phyloP scores from a whole-genome alignment of 1,140 invertebrate genomes.

The Drosophila takahashii region DNA sequence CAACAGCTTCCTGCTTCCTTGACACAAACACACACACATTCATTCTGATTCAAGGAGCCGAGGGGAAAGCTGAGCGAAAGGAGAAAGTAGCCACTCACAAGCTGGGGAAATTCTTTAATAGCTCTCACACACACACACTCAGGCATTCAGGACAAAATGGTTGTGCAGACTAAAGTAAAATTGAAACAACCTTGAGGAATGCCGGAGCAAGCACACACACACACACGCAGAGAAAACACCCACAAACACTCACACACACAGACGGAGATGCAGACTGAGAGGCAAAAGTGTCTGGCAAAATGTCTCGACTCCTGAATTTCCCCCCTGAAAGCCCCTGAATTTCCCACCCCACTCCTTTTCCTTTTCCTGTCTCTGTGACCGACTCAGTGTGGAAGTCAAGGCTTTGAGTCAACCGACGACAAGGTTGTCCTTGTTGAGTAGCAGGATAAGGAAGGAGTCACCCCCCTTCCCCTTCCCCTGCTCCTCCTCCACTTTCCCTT shows the following conservation, averaged over 20 bases:
- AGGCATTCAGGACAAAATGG: constrained; percentile 50
- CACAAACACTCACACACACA: background rate
- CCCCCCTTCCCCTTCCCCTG: background rate
- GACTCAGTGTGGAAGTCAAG: constrained; percentile 59
- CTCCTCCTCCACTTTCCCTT: constrained; percentile 61
- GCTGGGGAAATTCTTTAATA: constrained; percentile 64
- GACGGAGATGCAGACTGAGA: constrained; percentile 32
- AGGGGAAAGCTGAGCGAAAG: constrained; percentile 2
- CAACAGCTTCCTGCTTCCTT: constrained; percentile 76
- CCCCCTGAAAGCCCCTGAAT: background rate
- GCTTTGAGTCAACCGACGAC: constrained; percentile 54
- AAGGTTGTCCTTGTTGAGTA: constrained; percentile 39
- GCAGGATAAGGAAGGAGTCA: constrained; percentile 47
- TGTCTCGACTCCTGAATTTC: constrained; percentile 75
- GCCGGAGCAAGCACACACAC: constrained; percentile 59
- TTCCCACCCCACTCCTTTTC: constrained; percentile 6
- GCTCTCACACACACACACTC: constrained; percentile 33
- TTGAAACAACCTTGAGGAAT: constrained; percentile 83
- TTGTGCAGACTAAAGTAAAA: constrained; percentile 73
- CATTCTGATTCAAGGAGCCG: background rate
- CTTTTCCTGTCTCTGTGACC: constrained; percentile 29
- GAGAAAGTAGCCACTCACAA: constrained; percentile 34
- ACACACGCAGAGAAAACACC: constrained; percentile 11
- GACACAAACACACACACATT: constrained; percentile 18
- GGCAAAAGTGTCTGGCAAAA: constrained; percentile 76